Base-by-base conservation (phyloP, 2,113 vertebrate genomes). In the Periophthalmus modestus region DNA sequence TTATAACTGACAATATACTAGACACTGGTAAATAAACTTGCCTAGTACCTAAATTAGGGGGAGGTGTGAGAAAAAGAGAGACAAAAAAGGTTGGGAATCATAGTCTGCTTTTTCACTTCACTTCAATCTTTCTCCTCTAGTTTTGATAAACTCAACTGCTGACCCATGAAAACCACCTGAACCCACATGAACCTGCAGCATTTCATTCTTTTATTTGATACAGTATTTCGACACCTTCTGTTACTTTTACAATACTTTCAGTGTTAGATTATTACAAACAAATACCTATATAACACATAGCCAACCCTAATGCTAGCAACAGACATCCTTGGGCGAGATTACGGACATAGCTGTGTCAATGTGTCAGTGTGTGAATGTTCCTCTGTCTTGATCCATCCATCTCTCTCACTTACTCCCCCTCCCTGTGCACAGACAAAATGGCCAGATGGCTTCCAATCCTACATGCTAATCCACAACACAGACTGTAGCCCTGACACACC, bases 401-500 rank as follows among this genome's bases (percentile, higher is more conserved):
- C 90, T 85, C 87, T 82, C 82, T 68, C 72, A 52, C 81, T 88
- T 77, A 86, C 82, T 63, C 79, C 75, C 82, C 89, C 90, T 81
- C 81, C 87, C 81, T 80, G 81, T 21, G 72, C 70, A 18, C 58
- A 87, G 85, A 87, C 87, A 89, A 90, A 90, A 91, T 91, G 90
- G 89, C 89, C 92, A 94, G 93, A 94, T 94, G 92, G 93, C 90
- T 85, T 88, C 82, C 91, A 92, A 91, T 92, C 90, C 85, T 87
- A 85, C 85, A 91, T 91, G 89, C 85, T 92, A 93, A 93, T 92
- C 90, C 92, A 91, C 75, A 79, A 83, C 84, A 88, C 89, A 90
- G 80, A 85, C 83, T 81, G 82, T 71, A 83, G 83, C 83, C 66
- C 65, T 77, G 83, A 89, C 85, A 90, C 87, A 89, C 88, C 89